A percentile compares a stretch with the other conserved stretches of the same genome.
phyloP scores from a whole-genome alignment of 1,140 invertebrate genomes.

The Trachelipus rathkii region DNA sequence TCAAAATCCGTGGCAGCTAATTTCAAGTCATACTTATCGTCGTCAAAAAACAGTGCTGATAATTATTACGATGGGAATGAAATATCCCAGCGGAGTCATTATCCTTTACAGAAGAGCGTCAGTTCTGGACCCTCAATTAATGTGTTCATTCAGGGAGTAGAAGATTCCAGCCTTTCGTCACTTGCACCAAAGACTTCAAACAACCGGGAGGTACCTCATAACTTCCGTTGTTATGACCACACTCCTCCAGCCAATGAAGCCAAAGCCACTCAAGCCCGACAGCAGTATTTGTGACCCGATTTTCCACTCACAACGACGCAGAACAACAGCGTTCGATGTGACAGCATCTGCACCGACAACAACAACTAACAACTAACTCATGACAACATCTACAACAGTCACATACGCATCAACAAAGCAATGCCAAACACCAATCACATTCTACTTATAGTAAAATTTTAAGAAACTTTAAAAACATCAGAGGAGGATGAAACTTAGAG shows the following conservation, averaged over 20 bases:
- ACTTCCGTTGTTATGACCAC: slow-evolving; percentile 1
- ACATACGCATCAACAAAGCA: no score
- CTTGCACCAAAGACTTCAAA: not conserved
- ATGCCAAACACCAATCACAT: no score
- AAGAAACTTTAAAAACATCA: no score
- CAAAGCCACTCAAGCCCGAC: not conserved
- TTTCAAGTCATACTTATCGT: not conserved
- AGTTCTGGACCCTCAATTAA: not conserved
- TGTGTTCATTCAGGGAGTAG: not conserved
- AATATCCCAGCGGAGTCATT: not conserved
- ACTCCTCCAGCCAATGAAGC: not conserved
- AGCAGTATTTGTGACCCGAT: not conserved
- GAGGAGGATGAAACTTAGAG: no score
- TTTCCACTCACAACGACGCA: not conserved
- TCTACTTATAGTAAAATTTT: no score
- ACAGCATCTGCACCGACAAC: no score
- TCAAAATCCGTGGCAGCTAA: not conserved
- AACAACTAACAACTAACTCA: no score
- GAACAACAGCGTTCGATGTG: no score
- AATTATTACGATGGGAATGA: not conserved
- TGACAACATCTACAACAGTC: no score
- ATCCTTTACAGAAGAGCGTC: not conserved
- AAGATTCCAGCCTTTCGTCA: not conserved
- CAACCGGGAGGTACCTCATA: not conserved
- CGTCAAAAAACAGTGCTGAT: not conserved